A percentile compares a stretch with the other conserved stretches of the same genome.
phyloP scores from a whole-genome alignment of 2,888 invertebrate genomes.

The Venusia cambrica region DNA sequence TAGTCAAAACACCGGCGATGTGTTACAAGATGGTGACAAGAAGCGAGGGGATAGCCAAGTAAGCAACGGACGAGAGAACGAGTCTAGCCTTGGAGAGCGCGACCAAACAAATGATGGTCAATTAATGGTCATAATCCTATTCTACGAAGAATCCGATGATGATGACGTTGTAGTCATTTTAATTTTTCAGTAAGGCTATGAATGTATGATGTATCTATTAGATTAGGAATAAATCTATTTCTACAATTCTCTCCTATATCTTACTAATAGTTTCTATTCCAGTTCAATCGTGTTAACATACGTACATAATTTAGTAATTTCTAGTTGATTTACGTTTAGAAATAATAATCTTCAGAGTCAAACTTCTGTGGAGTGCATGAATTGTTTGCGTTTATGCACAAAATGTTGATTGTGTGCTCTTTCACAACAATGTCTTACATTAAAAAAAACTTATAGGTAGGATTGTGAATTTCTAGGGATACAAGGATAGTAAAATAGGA shows the following conservation, averaged over 20 bases:
- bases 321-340: too few species aligned
- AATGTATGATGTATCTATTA: constrained; percentile 23
- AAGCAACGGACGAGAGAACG: constrained; percentile 56
- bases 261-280: constrained; percentile 31
- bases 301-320: constrained; percentile 8
- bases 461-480: too few species aligned
- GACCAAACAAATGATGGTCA: constrained; percentile 52
- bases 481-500: too few species aligned
- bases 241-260: constrained; percentile 27
- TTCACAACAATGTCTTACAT: too few species aligned
- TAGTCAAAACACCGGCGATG: constrained; percentile 24
- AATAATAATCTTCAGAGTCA: constrained; percentile 29
- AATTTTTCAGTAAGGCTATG: constrained; percentile 36
- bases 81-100: constrained; percentile 35
- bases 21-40: constrained; percentile 23
- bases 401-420: too few species aligned
- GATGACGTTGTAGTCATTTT: constrained; percentile 50
- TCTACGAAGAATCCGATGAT: constrained; percentile 41
- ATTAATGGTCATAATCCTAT: constrained; percentile 62
- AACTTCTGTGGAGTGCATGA: constrained; percentile 24
- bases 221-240: constrained; percentile 22
- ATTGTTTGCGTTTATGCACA: too few species aligned
- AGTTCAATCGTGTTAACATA: constrained; percentile 13
- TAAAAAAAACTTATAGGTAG: too few species aligned
- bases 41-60: constrained; percentile 46